phyloP scores from a whole-genome alignment of 2,113 vertebrate genomes.

The Lamprologus sp. region DNA sequence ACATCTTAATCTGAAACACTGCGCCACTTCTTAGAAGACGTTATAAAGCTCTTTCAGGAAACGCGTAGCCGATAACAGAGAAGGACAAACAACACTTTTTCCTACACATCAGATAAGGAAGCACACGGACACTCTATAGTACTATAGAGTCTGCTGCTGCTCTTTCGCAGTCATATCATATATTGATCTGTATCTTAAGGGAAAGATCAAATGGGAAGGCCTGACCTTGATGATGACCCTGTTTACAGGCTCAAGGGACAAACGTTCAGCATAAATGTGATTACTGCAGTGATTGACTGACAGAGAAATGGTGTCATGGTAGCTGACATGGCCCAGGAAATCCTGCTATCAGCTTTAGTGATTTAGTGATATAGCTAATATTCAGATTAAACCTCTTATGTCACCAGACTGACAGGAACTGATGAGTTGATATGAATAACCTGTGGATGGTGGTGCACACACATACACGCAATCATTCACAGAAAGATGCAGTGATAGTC shows the following conservation, averaged over 20 bases:
- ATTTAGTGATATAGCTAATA: conserved; percentile 3
- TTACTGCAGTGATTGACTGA: not conserved
- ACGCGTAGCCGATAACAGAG: not conserved
- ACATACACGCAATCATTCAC: not conserved
- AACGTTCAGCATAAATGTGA: not conserved
- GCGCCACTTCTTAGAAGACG: rapidly evolving
- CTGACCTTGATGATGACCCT: not conserved
- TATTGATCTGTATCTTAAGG: not conserved
- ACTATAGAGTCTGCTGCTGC: not conserved
- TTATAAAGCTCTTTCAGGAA: not conserved
- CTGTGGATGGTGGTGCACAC: not conserved
- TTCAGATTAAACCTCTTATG: conserved; percentile 8
- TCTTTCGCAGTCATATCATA: not conserved
- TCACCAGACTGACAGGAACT: not conserved
- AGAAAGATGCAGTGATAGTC: not conserved
- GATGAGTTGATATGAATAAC: not conserved
- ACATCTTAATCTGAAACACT: not conserved
- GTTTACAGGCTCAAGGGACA: not conserved
- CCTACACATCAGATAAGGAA: not conserved
- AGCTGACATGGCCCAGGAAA: not conserved
- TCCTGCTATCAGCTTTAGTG: not conserved
- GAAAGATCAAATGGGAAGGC: not conserved
- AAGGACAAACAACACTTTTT: not conserved
- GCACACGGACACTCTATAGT: not conserved
- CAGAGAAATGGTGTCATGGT: not conserved